Evolutionary conservation across 2,888 invertebrate genomes (phyloP), one percentile per base, ranked within the genome.

Genomic region (Neria commutata): DNA sequence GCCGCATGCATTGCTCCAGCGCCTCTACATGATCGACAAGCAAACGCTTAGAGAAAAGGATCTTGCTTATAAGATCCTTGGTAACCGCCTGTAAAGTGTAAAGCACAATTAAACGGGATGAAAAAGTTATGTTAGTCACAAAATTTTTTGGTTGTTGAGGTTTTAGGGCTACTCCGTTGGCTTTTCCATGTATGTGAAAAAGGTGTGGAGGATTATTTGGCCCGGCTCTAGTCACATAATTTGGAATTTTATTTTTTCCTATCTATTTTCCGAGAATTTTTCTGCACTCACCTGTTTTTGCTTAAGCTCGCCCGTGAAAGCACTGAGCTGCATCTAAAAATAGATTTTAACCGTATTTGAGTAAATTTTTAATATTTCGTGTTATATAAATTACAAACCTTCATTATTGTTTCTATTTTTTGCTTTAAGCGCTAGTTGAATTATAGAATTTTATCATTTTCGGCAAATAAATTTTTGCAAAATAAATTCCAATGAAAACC

Each of bases 11-110:
- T 19, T 74, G 75, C 34, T 81, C 81, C n/a, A 81, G 64, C 0
- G 77, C 76, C 60, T 81, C 82, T 2, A 81, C 74, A 65, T 82
- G 82, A 64, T 82, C 82, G 37, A 78, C 74, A 6, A 82, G 64
- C 42, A 82, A 67, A 1, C 81, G 73, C 48, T 80, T 79, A 0
- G 82, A 82, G 40, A 70, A 75, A 16, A 82, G 69, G 61, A 81
- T 78, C 62, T 67, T 72, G 6, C 75, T 68, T 50, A 81, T 69
- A 33, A 80, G 60, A 14, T 56, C 58, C 45, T 72, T 68, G 5
- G 74, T 72, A 19, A 78, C 71, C 46, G 71, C 70, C 78, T 78
- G 24, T 25, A 56, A 29, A 11, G 14, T 49, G 11, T n/a, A n/a
- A n/a, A n/a, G n/a, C n/a, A n/a, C n/a, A 49, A 10, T 45, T 11